These are phyloP conservation scores for Lumbricus terrestris DNA, from an alignment of 2,888 invertebrate species.

Conservation along the genomic window DNA sequence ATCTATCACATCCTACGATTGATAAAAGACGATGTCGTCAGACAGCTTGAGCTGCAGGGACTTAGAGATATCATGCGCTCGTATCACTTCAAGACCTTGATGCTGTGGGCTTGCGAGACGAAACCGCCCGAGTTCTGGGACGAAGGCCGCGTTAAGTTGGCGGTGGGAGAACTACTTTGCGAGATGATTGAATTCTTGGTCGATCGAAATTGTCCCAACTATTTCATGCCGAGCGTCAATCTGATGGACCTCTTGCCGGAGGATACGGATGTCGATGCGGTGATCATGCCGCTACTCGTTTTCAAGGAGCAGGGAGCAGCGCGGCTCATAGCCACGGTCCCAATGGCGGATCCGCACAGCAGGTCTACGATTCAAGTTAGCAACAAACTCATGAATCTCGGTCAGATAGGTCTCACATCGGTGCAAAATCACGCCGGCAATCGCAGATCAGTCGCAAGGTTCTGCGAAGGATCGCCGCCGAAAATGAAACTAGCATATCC, in stretches of 20 bases:
- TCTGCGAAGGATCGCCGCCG: background rate
- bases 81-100: constrained; percentile 6
- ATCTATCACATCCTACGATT: background rate
- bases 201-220: background rate
- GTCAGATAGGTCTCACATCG: background rate
- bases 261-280: background rate
- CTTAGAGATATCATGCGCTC: background rate
- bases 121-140: background rate
- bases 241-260: background rate
- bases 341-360: background rate
- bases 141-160: background rate
- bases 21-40: background rate
- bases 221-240: background rate
- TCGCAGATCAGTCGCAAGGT: background rate
- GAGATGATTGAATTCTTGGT: background rate
- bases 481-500: background rate
- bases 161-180: background rate
- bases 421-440: background rate
- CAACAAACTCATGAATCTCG: background rate
- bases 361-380: background rate
- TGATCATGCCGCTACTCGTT: background rate
- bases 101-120: constrained; percentile 7
- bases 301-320: constrained; percentile 6
- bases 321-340: background rate
- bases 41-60: background rate